Evolutionary conservation across 2,113 vertebrate genomes (phyloP), one percentile per base, ranked within the genome.

Genomic region (Ptilonorhynchus violaceus): DNA sequence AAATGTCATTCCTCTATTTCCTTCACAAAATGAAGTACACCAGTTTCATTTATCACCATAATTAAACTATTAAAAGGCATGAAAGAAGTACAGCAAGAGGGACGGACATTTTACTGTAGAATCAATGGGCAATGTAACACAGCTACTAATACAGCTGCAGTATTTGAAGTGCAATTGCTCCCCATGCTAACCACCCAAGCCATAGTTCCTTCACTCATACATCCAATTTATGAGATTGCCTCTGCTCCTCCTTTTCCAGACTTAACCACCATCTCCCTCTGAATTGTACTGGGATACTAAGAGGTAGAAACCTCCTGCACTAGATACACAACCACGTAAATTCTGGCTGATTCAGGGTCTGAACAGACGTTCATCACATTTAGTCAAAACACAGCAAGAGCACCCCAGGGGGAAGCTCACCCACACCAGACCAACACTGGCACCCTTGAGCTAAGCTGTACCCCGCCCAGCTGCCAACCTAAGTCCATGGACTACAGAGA

Each of bases 1-100:
- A 88, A 92, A 88, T 39, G 35, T 42, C n/a, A 91, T 73, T 88
- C 68, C 50, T 60, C 42, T 67, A 47, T 55, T 96, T 95, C 64
- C 46, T 78, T 81, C 80, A 78, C 33, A 55, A 72, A 88, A 74
- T 59, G 13, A 92, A 78, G 60, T 63, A 75, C 22, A 81, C 67
- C 39, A 10, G 22, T 75, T 93, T 74, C 18, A 74, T 77, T 82
- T 81, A 64, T 23, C 22, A 82, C 47, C 25, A 35, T 44, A 92
- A 93, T 64, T 60, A 93, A 93, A 88, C 19, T 23, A 68, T 15
- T 68, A 76, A 90, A 77, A 88, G 62, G 41, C 28, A 59, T 25
- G 21, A 84, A 86, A 63, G 25, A 27, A 81, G n/a, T 42, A 91
- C 55, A 75, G 63, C 27, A 91, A 75, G 28, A 62, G 27, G 15